These are phyloP conservation scores for Acanthurus leucopareius DNA, from an alignment of 2,797 vertebrate species.

Conservation along the genomic window DNA sequence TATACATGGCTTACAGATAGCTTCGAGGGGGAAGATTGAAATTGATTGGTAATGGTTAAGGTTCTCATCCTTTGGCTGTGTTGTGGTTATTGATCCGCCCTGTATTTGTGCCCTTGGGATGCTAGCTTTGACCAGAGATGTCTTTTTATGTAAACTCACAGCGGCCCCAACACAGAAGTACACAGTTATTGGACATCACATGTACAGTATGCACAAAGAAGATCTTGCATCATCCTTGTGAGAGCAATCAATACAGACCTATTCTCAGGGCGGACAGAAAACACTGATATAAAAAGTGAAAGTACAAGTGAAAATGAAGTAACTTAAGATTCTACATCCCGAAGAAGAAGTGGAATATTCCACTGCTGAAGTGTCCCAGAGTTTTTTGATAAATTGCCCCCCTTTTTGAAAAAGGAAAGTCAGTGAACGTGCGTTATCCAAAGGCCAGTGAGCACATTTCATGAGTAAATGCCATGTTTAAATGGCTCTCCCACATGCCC, in stretches of 20 bases:
- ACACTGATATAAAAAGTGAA: neutral
- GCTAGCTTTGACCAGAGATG: slow-evolving; percentile 7
- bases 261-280: slow-evolving; percentile 9
- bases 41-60: slow-evolving; percentile 62
- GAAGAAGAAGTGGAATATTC: slow-evolving; percentile 38
- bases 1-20: slow-evolving; percentile 34
- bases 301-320: slow-evolving; percentile 14
- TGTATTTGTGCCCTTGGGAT: slow-evolving; percentile 1
- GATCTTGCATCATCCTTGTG: slow-evolving; percentile 30
- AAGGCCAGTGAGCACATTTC: slow-evolving; percentile 74
- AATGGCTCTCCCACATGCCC: slow-evolving; percentile 51
- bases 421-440: slow-evolving; percentile 61
- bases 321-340: neutral
- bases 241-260: slow-evolving; percentile 48
- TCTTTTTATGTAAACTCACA: slow-evolving; percentile 20
- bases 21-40: slow-evolving; percentile 59
- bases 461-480: slow-evolving; percentile 75
- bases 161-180: neutral
- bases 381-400: slow-evolving; percentile 58
- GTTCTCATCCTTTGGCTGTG: slow-evolving; percentile 50
- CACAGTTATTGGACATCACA: neutral
- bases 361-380: neutral
- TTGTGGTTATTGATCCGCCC: slow-evolving; percentile 55
- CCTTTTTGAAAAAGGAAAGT: slow-evolving; percentile 41
- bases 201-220: slow-evolving; percentile 1